Conservation (phyloP, 2,113 vertebrate species). For the Sclerurus mexicanus region DNA sequence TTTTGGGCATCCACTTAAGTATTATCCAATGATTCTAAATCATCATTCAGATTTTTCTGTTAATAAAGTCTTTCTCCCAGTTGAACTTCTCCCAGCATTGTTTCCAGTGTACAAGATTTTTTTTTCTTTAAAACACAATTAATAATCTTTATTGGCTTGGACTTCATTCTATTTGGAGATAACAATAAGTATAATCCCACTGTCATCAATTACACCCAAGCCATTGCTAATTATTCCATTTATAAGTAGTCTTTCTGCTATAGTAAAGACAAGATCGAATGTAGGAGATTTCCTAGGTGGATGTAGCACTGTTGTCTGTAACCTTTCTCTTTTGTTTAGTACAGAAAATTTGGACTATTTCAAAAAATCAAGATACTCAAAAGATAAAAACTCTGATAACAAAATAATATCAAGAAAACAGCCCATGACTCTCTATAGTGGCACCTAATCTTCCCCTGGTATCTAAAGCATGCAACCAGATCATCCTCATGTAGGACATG, state of each 20-base stretch:
- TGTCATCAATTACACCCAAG: not conserved
- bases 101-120: not conserved
- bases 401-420: not conserved
- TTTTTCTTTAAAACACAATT: not conserved
- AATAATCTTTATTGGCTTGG: not conserved
- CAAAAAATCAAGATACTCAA: not conserved
- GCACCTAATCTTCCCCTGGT: not conserved
- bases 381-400: not conserved
- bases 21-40: conserved; percentile 34
- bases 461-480: not conserved
- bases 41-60: not conserved
- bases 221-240: not conserved
- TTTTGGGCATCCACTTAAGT: not conserved
- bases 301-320: not conserved
- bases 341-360: not conserved
- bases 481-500: too few species aligned
- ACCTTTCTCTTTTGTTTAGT: not conserved
- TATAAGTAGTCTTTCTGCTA: not conserved
- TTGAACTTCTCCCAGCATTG: conserved; percentile 30
- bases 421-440: not conserved
- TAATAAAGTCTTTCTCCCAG: conserved; percentile 3
- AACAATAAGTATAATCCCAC: not conserved
- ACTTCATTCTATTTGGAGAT: not conserved
- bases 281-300: not conserved
- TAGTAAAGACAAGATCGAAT: not conserved